Conservation (phyloP, 2,888 invertebrate species). For the Autographa pulchrina region DNA sequence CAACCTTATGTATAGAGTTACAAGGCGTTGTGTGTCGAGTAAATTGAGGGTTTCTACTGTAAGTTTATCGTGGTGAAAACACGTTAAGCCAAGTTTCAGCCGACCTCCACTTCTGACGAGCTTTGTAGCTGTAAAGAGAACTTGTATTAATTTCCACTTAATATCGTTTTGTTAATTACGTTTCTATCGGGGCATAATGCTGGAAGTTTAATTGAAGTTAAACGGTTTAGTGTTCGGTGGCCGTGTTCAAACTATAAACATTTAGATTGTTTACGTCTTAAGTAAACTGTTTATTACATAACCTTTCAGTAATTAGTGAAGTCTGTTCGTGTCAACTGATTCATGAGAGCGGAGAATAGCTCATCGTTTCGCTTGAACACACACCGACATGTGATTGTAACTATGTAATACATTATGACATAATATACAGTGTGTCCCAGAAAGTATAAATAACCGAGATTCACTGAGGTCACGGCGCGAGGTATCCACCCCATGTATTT, state of each 20-base stretch:
- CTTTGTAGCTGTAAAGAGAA: conserved; percentile 70
- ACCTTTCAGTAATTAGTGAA: conserved; percentile 42
- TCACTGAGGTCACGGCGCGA: no score
- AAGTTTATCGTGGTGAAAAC: conserved; percentile 57
- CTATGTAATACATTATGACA: neutral
- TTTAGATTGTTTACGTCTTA: conserved; percentile 44
- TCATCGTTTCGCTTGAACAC: conserved; percentile 22
- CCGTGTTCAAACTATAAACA: conserved; percentile 48
- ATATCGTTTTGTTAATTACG: conserved; percentile 68
- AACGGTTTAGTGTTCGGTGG: conserved; percentile 50
- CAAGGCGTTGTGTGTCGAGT: conserved; percentile 32
- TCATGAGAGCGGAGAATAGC: conserved; percentile 24
- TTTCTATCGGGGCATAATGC: conserved; percentile 60
- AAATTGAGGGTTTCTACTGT: conserved; percentile 20
- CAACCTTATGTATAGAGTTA: conserved; percentile 12
- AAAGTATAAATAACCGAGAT: no score
- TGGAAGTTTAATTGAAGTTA: conserved; percentile 63
- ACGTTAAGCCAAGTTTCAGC: conserved; percentile 76
- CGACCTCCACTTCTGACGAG: conserved; percentile 73
- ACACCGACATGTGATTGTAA: neutral
- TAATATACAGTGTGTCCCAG: neutral
- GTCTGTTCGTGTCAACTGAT: conserved; percentile 39
- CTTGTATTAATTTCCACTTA: conserved; percentile 73
- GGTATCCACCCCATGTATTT: no score
- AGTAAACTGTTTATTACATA: conserved; percentile 37